Evolutionary conservation across 1,140 invertebrate species (phyloP).

Genomic region (Sycophila sp.): DNA sequence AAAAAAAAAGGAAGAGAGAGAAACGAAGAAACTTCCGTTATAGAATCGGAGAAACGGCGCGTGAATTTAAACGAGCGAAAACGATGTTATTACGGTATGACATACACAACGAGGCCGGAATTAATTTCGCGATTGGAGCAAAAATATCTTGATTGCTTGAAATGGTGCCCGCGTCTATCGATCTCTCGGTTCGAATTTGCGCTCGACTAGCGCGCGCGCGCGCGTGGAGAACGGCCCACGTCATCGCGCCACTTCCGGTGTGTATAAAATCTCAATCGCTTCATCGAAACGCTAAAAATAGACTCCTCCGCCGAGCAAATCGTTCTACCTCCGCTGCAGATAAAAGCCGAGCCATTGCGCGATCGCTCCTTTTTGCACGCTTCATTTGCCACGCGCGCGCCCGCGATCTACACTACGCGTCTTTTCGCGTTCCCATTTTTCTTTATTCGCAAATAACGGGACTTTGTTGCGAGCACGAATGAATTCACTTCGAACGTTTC

Average conservation of each 20-base stretch:
- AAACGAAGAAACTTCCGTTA: background rate
- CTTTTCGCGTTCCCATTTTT: background rate
- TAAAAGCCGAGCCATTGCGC: constrained; percentile 34
- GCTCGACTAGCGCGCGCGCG: background rate
- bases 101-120: constrained; percentile 1
- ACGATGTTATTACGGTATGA: background rate
- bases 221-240: too few relatives aligned
- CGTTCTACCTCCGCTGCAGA: background rate
- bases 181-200: constrained; percentile 12
- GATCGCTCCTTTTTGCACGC: constrained; percentile 13
- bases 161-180: constrained; percentile 8
- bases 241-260: constrained; percentile 21
- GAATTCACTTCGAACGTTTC: too few relatives aligned
- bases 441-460: background rate
- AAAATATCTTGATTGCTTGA: constrained; percentile 27
- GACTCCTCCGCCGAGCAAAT: background rate
- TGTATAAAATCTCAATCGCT: constrained; percentile 31
- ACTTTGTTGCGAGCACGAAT: too few relatives aligned
- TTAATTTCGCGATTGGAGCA: constrained; percentile 15
- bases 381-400: background rate
- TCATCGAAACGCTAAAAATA: constrained; percentile 32
- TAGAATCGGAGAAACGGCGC: too few relatives aligned
- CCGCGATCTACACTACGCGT: background rate
- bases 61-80: background rate
- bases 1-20: background rate